Base-by-base conservation (phyloP, 1,140 invertebrate species). In the Samia ricini region DNA sequence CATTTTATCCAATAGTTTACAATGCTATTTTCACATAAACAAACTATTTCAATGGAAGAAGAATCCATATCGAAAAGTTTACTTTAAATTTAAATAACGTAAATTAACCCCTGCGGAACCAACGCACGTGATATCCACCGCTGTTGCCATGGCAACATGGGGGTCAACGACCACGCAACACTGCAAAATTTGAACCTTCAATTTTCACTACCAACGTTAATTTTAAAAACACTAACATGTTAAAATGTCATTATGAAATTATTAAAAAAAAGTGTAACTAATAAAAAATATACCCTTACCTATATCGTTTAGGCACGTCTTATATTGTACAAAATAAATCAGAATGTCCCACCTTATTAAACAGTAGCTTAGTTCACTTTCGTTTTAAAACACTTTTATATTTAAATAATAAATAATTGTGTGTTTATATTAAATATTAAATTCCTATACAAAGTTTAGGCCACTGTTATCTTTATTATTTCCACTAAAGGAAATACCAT, bases 61-160 rank as follows among this genome's bases (percentile, higher is more conserved):
- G 26, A 10, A 42, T 7, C 0, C n/a, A 15, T 42, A 1, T 42
- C 33, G 10, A 12, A 42, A 42, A 42, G n/a, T 0, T 36, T 4
- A 36, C 12, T 4, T 42, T 4, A 42, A 42, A n/a, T n/a, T 12
- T 42, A 15, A 42, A 42, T 15, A 3, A 42, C 33, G 15, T 15
- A 42, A 42, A 42, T 12, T 15, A 42, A 42, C 33, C 33, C 26
- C 33, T 4, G n/a, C 33, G 12, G 33, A 42, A 68, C 64, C 67
- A 61, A 65, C 71, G 79, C 81, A 83, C 79, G 79, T 79, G 84
- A 71, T 76, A 73, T 70, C 73, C 57, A 58, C 63, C 77, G 72
- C 80, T 66, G 83, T 88, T 55, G 64, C 78, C 81, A 84, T 85
- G 74, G 77, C 73, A 76, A 88, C 85, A n/a, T 69, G 79, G 63